Evolutionary conservation across 2,113 vertebrate genomes (phyloP).

Genomic region (Bujurquina vittata): DNA sequence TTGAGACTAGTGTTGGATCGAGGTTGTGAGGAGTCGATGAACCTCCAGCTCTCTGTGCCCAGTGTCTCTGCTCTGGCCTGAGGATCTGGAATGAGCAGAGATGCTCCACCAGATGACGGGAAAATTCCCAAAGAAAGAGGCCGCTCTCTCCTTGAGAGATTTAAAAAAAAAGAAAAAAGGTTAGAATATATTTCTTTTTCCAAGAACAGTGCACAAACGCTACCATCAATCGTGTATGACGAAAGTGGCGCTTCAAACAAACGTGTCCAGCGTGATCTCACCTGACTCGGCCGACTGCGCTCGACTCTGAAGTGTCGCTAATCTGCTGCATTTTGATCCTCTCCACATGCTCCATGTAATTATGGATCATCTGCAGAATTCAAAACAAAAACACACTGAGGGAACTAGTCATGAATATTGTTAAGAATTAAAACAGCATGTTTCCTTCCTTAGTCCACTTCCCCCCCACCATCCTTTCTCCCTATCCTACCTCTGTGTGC

Average conservation of each 20-base stretch:
- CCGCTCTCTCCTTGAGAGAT: constrained; percentile 88
- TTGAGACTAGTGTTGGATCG: constrained; percentile 93
- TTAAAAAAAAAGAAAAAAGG: neutral
- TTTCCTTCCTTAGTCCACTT: neutral
- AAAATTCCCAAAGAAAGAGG: constrained; percentile 94
- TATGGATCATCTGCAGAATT: constrained; percentile 93
- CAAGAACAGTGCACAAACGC: neutral
- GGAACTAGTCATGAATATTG: neutral
- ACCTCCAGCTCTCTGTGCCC: constrained; percentile 89
- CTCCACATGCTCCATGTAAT: constrained; percentile 97
- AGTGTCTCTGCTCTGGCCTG: constrained; percentile 84
- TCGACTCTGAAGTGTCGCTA: constrained; percentile 70
- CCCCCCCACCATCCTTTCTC: neutral
- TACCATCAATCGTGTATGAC: neutral
- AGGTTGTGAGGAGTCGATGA: constrained; percentile 87
- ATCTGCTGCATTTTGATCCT: constrained; percentile 94
- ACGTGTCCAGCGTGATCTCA: constrained; percentile 21
- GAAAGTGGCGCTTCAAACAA: neutral
- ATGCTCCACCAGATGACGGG: constrained; percentile 82
- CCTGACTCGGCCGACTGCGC: constrained; percentile 69
- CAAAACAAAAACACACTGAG: neutral
- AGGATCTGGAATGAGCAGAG: constrained; percentile 83
- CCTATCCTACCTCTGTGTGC: constrained; percentile 89
- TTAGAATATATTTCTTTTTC: neutral
- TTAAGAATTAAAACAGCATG: neutral